Evolutionary conservation across 2,797 vertebrate species (phyloP), one percentile per base, ranked within the genome.

Genomic region (Corythornis leucogaster): DNA sequence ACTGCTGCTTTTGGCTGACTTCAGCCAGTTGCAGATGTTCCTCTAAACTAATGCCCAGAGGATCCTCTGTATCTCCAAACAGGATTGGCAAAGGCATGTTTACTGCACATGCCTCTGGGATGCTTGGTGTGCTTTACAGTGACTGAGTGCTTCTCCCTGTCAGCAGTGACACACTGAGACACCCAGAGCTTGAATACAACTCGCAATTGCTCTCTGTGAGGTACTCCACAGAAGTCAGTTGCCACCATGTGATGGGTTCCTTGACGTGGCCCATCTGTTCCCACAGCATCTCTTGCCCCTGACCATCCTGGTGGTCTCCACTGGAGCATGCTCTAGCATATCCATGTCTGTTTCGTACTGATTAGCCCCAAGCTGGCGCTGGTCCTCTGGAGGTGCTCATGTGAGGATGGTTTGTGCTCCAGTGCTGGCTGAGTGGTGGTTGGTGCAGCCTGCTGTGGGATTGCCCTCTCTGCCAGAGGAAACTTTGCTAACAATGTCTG

Each of bases 91-190:
- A 18, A 40, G 42, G 16, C 15, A 20, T 5, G 26, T 71, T 87
- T 77, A 61, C n/a, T 2, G 0, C 5, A 12, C 1, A 0, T 55
- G 10, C 45, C 30, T 24, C 5, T 48, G 26, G 33, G n/a, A 62
- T 67, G 48, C 54, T 33, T n/a, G 42, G 6, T 51, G 7, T 67
- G 24, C 53, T 85, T 43, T 50, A 70, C 8, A 3, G 25, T 67
- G n/a, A 33, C 35, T 73, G 54, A 73, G 35, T 26, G 24, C 40
- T 76, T 79, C 55, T 59, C 24, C 31, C 78, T 64, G 15, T 74
- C 15, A 45, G 4, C 35, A 68, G 6, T 11, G 40, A 51, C 79
- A 73, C 15, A 7, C 22, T 26, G 15, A 14, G 4, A 18, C 16
- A 8, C 64, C 5, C 20, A 74, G 42, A n/a, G 18, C 33, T 87